Percentiles rank a stretch among this genome's conserved stretches.
These are phyloP conservation scores for Stenolophus ochropezus DNA, from an alignment of 2,888 invertebrate species.

Conservation along the genomic window DNA sequence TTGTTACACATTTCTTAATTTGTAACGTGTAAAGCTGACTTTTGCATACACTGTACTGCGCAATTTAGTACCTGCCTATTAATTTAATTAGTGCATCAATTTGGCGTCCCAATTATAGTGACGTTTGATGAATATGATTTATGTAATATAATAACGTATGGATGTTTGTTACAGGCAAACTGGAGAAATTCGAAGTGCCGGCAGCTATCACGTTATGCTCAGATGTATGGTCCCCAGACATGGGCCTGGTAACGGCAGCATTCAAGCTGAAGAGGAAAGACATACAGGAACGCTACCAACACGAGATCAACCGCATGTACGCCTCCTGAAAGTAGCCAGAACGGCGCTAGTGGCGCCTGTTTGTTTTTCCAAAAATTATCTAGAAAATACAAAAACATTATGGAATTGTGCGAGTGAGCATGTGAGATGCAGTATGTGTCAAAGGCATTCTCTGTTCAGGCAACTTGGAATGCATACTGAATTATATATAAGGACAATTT, in stretches of 20 bases:
- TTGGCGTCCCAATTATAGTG: no score
- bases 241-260: slow-evolving; percentile 97
- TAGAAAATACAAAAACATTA: slow-evolving; percentile 40
- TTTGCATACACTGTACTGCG: no score
- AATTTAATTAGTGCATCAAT: no score
- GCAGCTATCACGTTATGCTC: slow-evolving; percentile 90
- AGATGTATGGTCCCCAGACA: slow-evolving; percentile 98
- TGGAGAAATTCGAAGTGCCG: slow-evolving; percentile 95
- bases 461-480: slow-evolving; percentile 38
- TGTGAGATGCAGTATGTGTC: slow-evolving; percentile 43
- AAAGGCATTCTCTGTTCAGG: slow-evolving; percentile 20
- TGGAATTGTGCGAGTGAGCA: slow-evolving; percentile 44
- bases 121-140: no score
- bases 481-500: slow-evolving; percentile 45
- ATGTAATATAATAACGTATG: no score
- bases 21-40: no score
- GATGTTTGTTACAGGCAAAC: slow-evolving; percentile 80
- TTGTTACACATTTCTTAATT: no score
- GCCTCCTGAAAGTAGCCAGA: slow-evolving; percentile 82
- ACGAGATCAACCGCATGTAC: slow-evolving; percentile 95
- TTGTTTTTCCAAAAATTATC: slow-evolving; percentile 36
- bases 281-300: slow-evolving; percentile 94
- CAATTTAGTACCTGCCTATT: no score
- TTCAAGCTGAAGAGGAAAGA: slow-evolving; percentile 98
- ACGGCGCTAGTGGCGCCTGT: slow-evolving; percentile 38